Base-by-base conservation (phyloP, 2,888 invertebrate species). In the Acrobasis repandana region DNA sequence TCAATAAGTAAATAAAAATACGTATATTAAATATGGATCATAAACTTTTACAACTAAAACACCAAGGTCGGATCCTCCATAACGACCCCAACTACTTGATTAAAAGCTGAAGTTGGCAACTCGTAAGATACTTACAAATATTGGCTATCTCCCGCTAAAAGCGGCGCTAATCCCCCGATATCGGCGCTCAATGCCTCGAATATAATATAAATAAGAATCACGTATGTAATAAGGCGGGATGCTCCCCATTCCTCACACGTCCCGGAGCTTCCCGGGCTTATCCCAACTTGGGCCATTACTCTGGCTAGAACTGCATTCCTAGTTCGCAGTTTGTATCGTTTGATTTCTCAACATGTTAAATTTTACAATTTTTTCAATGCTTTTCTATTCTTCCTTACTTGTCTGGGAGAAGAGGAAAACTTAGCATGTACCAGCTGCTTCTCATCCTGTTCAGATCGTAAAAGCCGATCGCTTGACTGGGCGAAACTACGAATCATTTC, bases 151-250 rank as follows among this genome's bases (percentile, higher is more conserved):
- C 77, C 77, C 79, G 74, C 77, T 86, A 85, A 85, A 80, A 82
- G 82, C 82, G 75, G 76, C 82, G 85, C 79, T 90, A 90, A 90
- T 89, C 90, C 87, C 71, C 74, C 84, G 83, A 84, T 87, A 86
- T 80, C 81, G 80, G 77, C 78, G 77, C 74, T 73, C 67, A 63
- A 70, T 71, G 70, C 73, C 72, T 69, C 73, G 73, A 82, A 87
- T 87, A 88, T 88, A 84, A 90, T 91, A 92, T 90, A 91, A 90
- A 90, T 90, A 91, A 87, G 86, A 90, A 91, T 90, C 91, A 91
- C 92, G 92, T 91, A 87, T 90, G 90, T 91, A 92, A 91, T 92
- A 91, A 89, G 84, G 75, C 80, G 77, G 76, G 71, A 75, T 65
- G 73, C 77, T 28, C 28, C 28, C 28, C 28, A 91, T 91, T 90